phyloP scores from a whole-genome alignment of 2,113 vertebrate genomes.

The Dipodomys spectabilis region DNA sequence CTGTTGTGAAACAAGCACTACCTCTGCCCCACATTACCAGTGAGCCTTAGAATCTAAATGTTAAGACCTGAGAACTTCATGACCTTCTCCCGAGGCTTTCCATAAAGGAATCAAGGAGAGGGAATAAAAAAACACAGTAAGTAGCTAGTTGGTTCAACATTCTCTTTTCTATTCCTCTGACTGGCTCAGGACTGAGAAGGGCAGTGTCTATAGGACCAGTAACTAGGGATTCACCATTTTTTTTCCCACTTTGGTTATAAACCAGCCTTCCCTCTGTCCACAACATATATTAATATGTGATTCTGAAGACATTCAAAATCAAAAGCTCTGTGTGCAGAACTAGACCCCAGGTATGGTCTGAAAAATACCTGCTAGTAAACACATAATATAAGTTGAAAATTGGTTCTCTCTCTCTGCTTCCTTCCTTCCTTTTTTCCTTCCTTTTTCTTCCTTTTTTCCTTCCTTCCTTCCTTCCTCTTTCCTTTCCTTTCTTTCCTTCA shows the following conservation, averaged over 20 bases:
- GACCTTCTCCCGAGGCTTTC: neutral
- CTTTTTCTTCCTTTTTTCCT: too few relatives aligned
- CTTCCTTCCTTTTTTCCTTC: neutral
- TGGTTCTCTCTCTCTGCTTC: too few relatives aligned
- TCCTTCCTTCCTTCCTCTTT: too few relatives aligned
- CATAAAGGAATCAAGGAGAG: neutral
- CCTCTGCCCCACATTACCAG: neutral
- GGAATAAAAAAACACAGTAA: neutral
- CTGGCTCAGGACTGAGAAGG: neutral
- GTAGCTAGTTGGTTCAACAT: neutral
- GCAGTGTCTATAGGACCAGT: neutral
- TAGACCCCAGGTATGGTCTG: neutral
- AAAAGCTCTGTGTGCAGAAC: neutral
- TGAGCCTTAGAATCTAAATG: neutral
- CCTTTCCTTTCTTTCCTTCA: too few relatives aligned
- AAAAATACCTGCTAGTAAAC: neutral
- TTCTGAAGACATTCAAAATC: conserved; percentile 35
- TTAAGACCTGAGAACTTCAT: neutral
- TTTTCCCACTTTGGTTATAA: neutral
- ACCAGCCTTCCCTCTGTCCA: neutral
- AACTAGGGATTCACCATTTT: neutral
- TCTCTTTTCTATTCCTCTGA: neutral
- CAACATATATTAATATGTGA: neutral
- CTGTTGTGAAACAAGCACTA: neutral
- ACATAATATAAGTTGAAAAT: neutral